Percentiles rank a stretch among this genome's conserved stretches.
These are phyloP conservation scores for Brachionus rotundiformis DNA, from an alignment of 1,140 invertebrate genomes.

Conservation along the genomic window DNA sequence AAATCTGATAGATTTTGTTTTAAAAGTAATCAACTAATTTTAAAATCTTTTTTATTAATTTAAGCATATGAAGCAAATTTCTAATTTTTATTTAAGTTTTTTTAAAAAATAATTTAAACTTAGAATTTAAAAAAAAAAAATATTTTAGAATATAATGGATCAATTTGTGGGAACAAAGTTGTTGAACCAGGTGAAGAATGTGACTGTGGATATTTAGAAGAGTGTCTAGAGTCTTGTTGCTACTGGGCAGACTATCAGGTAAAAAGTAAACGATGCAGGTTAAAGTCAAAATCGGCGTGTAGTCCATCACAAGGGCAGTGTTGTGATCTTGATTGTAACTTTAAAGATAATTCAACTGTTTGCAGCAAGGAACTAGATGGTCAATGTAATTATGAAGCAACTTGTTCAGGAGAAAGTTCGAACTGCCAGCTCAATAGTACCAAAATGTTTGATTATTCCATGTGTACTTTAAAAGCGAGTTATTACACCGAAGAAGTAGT, in stretches of 20 bases:
- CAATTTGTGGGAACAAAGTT: constrained; percentile 98
- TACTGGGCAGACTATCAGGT: constrained; percentile 65
- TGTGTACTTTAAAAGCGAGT: neutral
- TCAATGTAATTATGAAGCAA: neutral
- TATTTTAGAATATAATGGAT: constrained; percentile 68
- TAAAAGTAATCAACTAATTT: constrained; percentile 71
- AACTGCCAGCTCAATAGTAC: neutral
- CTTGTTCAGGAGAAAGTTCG: neutral
- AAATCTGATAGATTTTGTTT: constrained; percentile 52
- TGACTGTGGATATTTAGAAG: constrained; percentile 93
- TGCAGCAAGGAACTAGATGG: neutral
- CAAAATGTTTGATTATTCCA: neutral
- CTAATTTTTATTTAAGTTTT: neutral
- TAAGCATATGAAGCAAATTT: neutral
- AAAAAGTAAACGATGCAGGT: constrained; percentile 56
- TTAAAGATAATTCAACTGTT: neutral
- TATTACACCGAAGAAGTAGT: neutral
- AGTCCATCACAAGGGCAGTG: constrained; percentile 32
- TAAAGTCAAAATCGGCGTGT: constrained; percentile 61
- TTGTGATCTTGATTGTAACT: neutral
- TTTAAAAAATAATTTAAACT: neutral
- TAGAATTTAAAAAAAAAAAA: too few species aligned
- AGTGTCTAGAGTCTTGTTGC: constrained; percentile 71
- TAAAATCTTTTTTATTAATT: neutral
- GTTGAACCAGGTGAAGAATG: constrained; percentile 95